phyloP scores from a whole-genome alignment of 2,888 invertebrate genomes.

The Aleiodes alternator region DNA sequence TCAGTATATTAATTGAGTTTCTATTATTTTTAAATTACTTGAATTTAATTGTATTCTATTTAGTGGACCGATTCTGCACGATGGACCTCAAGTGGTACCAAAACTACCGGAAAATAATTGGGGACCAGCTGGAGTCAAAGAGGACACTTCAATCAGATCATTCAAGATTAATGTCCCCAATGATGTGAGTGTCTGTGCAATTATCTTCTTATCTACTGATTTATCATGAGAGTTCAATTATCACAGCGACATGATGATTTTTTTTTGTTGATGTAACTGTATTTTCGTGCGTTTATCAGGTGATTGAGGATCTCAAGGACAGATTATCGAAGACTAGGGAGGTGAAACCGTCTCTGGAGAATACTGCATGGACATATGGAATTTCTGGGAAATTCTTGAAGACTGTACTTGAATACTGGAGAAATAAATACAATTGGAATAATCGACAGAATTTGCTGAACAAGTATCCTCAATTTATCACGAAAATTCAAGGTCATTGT shows the following conservation, averaged over 20 bases:
- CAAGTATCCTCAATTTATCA: slow-evolving; percentile 84
- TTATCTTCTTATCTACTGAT: background rate
- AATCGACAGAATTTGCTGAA: slow-evolving; percentile 84
- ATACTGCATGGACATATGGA: slow-evolving; percentile 86
- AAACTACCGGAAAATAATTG: slow-evolving; percentile 2
- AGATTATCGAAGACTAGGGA: slow-evolving; percentile 78
- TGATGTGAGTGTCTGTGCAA: slow-evolving; percentile 11
- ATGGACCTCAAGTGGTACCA: background rate
- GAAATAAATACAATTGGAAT: slow-evolving; percentile 84
- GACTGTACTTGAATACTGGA: slow-evolving; percentile 87
- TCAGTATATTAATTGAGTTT: background rate
- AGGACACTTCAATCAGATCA: slow-evolving; percentile 22
- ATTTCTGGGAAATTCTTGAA: slow-evolving; percentile 84
- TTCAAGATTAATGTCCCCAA: slow-evolving; percentile 20
- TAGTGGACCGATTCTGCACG: background rate
- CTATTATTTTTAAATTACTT: background rate
- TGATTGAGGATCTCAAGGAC: slow-evolving; percentile 79
- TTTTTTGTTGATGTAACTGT: too few species aligned
- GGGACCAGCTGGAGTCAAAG: slow-evolving; percentile 16
- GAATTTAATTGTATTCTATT: background rate
- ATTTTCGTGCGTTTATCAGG: slow-evolving; percentile 72
- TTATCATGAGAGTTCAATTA: background rate
- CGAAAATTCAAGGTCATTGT: slow-evolving; percentile 82
- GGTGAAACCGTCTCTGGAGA: slow-evolving; percentile 80
- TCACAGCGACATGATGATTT: too few species aligned